phyloP scores from a whole-genome alignment of 2,888 invertebrate species.

The Ectemnius lituratus region DNA sequence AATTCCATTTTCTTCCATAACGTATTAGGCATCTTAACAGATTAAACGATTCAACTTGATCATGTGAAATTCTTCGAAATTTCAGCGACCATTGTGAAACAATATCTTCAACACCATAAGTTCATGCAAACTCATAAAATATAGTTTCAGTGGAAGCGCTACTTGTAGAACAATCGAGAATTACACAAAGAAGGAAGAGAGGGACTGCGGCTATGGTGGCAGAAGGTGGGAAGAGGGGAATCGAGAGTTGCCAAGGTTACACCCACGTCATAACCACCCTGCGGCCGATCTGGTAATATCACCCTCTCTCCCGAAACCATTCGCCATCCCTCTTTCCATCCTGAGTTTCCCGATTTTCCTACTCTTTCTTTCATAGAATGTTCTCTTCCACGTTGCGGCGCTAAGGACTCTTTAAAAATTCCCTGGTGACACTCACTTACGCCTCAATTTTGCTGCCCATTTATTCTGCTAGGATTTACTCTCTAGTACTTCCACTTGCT shows the following conservation, averaged over 20 bases:
- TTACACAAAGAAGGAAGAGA: conserved; percentile 29
- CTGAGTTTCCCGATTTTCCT: conserved; percentile 40
- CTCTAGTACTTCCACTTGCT: too few species aligned
- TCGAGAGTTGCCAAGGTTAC: conserved; percentile 73
- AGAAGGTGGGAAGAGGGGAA: conserved; percentile 35
- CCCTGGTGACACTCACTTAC: conserved; percentile 55
- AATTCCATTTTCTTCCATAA: too few species aligned
- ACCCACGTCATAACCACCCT: conserved; percentile 70
- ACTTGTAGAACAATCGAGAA: background rate
- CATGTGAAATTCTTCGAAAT: too few species aligned
- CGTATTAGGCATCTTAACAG: too few species aligned
- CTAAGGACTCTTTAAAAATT: conserved; percentile 58
- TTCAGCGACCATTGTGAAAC: too few species aligned
- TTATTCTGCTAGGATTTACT: too few species aligned
- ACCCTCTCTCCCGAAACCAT: conserved; percentile 50
- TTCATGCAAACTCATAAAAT: too few species aligned
- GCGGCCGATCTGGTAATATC: conserved; percentile 59
- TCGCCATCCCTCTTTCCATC: conserved; percentile 45
- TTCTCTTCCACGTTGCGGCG: conserved; percentile 35
- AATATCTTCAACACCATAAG: too few species aligned
- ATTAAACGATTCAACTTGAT: too few species aligned
- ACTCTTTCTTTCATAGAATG: conserved; percentile 27
- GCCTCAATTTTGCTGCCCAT: background rate
- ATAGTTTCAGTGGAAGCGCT: too few species aligned
- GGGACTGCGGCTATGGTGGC: too few species aligned